Conservation (phyloP, 2,888 invertebrate genomes). For the Protonemura montana region DNA sequence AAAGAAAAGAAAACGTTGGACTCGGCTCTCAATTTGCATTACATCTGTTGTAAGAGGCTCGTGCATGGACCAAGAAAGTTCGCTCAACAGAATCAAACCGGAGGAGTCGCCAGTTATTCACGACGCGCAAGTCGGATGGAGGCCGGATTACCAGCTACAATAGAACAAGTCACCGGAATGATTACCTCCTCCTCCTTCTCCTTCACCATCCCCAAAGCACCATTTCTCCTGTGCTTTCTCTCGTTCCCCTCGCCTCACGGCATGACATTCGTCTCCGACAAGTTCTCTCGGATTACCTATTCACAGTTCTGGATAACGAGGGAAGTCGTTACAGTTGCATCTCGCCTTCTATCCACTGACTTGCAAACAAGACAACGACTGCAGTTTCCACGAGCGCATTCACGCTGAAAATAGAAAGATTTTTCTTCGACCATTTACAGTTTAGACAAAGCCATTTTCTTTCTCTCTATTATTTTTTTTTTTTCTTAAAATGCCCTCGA, state of each 20-base stretch:
- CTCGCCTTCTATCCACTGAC: background rate
- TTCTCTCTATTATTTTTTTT: no score
- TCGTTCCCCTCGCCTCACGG: background rate
- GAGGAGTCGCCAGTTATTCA: background rate
- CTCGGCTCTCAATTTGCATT: background rate
- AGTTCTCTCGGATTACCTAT: conserved; percentile 7
- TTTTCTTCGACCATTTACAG: no score
- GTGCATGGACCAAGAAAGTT: background rate
- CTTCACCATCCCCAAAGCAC: background rate
- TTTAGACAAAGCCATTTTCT: no score
- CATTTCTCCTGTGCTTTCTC: background rate
- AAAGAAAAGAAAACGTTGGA: background rate
- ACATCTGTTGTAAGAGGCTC: conserved; percentile 12
- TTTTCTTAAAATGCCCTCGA: no score
- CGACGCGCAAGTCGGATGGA: background rate
- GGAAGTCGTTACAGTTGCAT: background rate
- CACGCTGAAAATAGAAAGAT: no score
- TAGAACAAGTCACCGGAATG: conserved; percentile 29
- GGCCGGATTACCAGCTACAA: conserved; percentile 24
- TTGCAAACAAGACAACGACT: background rate
- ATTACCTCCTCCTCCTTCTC: conserved; percentile 18
- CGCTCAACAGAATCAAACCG: conserved; percentile 1
- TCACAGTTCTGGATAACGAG: conserved; percentile 3
- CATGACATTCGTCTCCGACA: background rate
- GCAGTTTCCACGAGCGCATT: background rate